These are phyloP conservation scores for Drosophila prostipennis DNA, from an alignment of 2,888 invertebrate species.

Conservation along the genomic window DNA sequence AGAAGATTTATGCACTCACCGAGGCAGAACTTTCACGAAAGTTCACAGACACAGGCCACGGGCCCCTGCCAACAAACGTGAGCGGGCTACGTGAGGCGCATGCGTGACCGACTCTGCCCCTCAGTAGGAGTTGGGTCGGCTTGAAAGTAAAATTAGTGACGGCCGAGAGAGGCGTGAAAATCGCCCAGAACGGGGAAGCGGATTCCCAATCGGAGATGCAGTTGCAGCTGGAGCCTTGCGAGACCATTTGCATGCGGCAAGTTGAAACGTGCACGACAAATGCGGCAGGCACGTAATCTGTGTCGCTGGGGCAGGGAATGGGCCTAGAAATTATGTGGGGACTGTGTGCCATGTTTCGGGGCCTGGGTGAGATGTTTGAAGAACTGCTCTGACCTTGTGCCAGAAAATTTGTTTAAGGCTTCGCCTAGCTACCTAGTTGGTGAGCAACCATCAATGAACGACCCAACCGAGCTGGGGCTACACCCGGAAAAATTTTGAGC, in stretches of 20 bases:
- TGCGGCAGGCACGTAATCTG: slow-evolving; percentile 67
- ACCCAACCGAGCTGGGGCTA: slow-evolving; percentile 1
- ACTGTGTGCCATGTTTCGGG: background rate
- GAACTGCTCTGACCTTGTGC: slow-evolving; percentile 71
- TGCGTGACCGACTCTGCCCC: slow-evolving; percentile 51
- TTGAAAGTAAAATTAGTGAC: slow-evolving; percentile 68
- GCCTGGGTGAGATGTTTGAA: slow-evolving; percentile 26
- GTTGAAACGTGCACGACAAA: slow-evolving; percentile 58
- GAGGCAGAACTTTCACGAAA: slow-evolving; percentile 71
- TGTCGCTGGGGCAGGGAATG: slow-evolving; percentile 51
- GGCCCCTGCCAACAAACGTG: slow-evolving; percentile 22
- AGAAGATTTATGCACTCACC: slow-evolving; percentile 63
- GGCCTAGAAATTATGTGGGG: slow-evolving; percentile 13
- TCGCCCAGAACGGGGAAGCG: slow-evolving; percentile 18
- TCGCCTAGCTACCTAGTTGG: background rate
- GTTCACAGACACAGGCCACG: slow-evolving; percentile 51
- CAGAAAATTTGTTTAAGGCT: slow-evolving; percentile 50
- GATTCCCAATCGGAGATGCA: slow-evolving; percentile 5
- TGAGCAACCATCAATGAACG: slow-evolving; percentile 19
- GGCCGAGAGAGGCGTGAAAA: slow-evolving; percentile 51
- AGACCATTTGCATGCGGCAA: slow-evolving; percentile 57
- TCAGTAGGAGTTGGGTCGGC: slow-evolving; percentile 27
- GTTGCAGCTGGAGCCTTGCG: slow-evolving; percentile 1
- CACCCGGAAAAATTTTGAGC: slow-evolving; percentile 1
- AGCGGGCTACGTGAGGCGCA: slow-evolving; percentile 70